phyloP scores from a whole-genome alignment of 2,113 vertebrate genomes.

The Pantherophis guttatus region DNA sequence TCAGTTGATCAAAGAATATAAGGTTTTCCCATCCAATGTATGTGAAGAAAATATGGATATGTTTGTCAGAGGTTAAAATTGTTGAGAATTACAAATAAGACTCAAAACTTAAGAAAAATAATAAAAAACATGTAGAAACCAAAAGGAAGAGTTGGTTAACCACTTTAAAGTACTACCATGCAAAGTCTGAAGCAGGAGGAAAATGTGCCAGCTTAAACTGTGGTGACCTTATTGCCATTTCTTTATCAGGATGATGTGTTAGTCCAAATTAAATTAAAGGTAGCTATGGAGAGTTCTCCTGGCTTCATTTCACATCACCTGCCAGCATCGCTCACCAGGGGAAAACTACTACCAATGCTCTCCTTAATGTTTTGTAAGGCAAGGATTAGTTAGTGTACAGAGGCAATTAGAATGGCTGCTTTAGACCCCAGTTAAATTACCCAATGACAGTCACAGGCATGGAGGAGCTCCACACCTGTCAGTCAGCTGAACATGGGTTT shows the following conservation, averaged over 20 bases:
- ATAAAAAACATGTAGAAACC: background rate
- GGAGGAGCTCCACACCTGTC: background rate
- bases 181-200: background rate
- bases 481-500: background rate
- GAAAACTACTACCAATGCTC: background rate
- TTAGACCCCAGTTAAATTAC: background rate
- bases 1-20: background rate
- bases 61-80: background rate
- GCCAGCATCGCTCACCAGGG: background rate
- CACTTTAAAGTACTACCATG: background rate
- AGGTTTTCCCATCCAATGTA: background rate
- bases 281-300: background rate
- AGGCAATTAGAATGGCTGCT: background rate
- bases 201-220: background rate
- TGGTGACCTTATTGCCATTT: background rate
- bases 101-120: background rate
- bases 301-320: background rate
- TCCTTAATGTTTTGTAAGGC: background rate
- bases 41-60: background rate
- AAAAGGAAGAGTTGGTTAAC: background rate
- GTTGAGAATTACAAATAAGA: background rate
- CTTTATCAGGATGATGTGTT: background rate
- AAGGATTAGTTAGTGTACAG: background rate
- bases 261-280: background rate
- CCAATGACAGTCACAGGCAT: background rate